Percentiles rank a stretch among this genome's conserved stretches.
phyloP scores from a whole-genome alignment of 1,140 invertebrate genomes.

The Dreissena polymorpha region DNA sequence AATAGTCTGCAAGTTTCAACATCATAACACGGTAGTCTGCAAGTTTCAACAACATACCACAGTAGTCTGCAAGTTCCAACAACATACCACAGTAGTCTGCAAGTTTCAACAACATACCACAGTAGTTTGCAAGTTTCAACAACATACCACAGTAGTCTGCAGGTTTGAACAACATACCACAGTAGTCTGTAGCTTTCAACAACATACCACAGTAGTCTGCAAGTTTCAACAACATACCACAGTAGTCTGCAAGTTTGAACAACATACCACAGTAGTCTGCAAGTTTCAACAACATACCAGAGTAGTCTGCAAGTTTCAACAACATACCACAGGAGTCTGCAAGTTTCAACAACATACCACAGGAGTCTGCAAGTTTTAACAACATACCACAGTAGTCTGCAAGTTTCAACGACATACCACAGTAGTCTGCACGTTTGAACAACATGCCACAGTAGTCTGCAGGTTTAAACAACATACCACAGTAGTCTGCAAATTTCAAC shows the following conservation, averaged over 20 bases:
- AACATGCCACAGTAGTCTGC: conserved; percentile 75
- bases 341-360: conserved; percentile 72
- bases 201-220: too few species aligned
- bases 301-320: conserved; percentile 72
- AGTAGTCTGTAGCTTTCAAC: conserved; percentile 73
- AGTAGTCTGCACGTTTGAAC: too few species aligned
- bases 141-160: conserved; percentile 75
- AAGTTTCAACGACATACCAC: too few species aligned
- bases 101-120: conserved; percentile 72
- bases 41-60: conserved; percentile 72
- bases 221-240: too few species aligned
- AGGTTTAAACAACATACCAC: conserved; percentile 72
- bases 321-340: conserved; percentile 75
- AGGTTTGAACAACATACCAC: conserved; percentile 72
- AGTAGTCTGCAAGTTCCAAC: conserved; percentile 72
- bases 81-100: conserved; percentile 75
- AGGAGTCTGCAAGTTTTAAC: conserved; percentile 74
- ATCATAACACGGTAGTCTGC: conserved; percentile 75
- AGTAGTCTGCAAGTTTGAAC: too few species aligned
- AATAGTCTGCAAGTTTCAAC: conserved; percentile 72
- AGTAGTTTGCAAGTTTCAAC: conserved; percentile 72
- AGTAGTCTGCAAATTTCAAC: conserved; percentile 74
- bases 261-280: conserved; percentile 75
- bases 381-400: too few species aligned
- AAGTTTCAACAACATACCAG: conserved; percentile 72